These are phyloP conservation scores for Megalops cyprinoides DNA, from an alignment of 2,797 vertebrate genomes.

Conservation along the genomic window DNA sequence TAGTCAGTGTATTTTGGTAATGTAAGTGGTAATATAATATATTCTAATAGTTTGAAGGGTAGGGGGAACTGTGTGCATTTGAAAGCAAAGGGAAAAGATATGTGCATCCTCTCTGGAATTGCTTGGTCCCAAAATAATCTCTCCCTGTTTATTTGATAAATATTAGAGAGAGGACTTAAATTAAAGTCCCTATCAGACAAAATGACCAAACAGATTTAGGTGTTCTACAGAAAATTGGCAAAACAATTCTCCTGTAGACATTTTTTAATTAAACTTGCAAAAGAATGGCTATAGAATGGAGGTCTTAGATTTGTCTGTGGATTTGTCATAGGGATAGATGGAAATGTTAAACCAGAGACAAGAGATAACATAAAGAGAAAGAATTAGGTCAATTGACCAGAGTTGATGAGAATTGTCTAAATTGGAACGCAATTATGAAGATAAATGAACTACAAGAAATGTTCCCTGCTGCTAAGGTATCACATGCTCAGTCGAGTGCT, in stretches of 20 bases:
- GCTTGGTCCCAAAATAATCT: too few relatives aligned
- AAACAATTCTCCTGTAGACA: neutral
- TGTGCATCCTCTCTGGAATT: too few relatives aligned
- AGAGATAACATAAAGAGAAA: neutral
- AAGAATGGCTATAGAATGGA: neutral
- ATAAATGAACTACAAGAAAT: constrained; percentile 7
- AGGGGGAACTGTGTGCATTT: too few relatives aligned
- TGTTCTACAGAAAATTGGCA: neutral
- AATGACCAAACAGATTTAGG: neutral
- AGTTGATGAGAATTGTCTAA: constrained; percentile 15
- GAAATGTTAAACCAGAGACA: neutral
- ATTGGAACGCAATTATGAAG: constrained; percentile 24
- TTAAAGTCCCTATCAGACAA: neutral
- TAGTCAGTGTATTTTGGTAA: too few relatives aligned
- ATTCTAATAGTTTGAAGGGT: too few relatives aligned
- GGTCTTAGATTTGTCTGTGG: neutral
- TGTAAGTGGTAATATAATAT: too few relatives aligned
- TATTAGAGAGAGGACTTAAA: too few relatives aligned
- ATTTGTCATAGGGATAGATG: neutral
- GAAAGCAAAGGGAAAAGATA: too few relatives aligned
- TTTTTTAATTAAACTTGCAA: constrained; percentile 3
- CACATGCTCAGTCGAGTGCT: neutral
- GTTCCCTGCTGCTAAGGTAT: neutral
- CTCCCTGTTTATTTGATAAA: too few relatives aligned
- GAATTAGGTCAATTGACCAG: neutral